Evolutionary conservation across 1,140 invertebrate species (phyloP), one percentile per base, ranked within the genome.

Genomic region (Cydia pomonella): DNA sequence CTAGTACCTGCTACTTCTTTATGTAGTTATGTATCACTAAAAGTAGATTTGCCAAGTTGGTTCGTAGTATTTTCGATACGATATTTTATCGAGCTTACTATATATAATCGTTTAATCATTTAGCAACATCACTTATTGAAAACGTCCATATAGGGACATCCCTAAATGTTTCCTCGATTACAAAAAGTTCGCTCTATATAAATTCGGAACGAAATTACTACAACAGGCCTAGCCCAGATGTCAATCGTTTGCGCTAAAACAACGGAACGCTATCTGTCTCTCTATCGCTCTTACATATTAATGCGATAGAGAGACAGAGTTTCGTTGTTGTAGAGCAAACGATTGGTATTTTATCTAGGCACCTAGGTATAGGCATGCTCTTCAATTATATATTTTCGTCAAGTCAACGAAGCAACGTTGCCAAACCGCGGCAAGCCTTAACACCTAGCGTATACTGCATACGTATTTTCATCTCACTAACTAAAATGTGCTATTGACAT

Each of bases 401-500:
- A 59, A 21, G 23, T 21, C 53, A 59, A 10, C 53, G 33, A n/a
- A 41, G 25, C 23, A 1, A 62, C 79, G 71, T 77, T 75, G 33
- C 74, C 77, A 79, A 81, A 77, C 72, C 78, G 77, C 77, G 79
- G 75, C 82, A 80, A 80, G 77, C 73, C 77, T 73, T 90, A 91
- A 91, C 85, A 91, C 80, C 91, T 92, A 92, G 84, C 91, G 91
- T 92, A 92, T 91, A 92, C 91, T 85, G 84, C 77, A 87, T 91
- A 92, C 89, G 91, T 91, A 92, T 90, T 85, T 87, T 80, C 75
- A 88, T 91, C 87, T 84, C 81, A 87, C 89, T 92, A 92, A 91
- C 89, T 92, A 91, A 87, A 84, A 77, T 79, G 77, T 85, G 79
- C 81, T 80, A 77, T 82, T 25, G 80, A 83, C 81, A 85, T 87